These are phyloP conservation scores for Scarus forsteni DNA, from an alignment of 2,797 vertebrate species.

Conservation along the genomic window DNA sequence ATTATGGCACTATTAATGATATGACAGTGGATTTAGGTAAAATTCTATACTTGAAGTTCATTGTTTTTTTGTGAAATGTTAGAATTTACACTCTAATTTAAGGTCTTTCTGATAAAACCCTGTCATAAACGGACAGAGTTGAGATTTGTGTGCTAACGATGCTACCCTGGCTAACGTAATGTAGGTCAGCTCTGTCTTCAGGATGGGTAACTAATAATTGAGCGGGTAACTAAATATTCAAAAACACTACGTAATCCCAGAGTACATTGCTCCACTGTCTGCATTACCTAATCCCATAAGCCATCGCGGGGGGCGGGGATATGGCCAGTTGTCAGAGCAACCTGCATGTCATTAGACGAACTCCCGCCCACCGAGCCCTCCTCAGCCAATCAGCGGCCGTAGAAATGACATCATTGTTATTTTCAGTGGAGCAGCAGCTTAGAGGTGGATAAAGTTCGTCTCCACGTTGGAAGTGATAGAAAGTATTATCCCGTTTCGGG, in stretches of 20 bases:
- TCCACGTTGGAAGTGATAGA: constrained; percentile 93
- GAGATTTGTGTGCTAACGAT: neutral
- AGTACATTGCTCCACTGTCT: constrained; percentile 89
- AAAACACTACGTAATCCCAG: constrained; percentile 98
- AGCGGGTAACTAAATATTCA: constrained; percentile 91
- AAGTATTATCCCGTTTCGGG: constrained; percentile 76
- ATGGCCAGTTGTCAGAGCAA: constrained; percentile 90
- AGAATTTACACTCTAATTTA: no score
- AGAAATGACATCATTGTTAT: constrained; percentile 99
- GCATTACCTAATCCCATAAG: constrained; percentile 98
- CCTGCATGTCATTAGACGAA: constrained; percentile 78
- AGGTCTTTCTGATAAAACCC: no score
- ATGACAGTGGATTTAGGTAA: no score
- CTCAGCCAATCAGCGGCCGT: constrained; percentile 87
- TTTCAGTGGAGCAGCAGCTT: constrained; percentile 93
- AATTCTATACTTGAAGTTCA: no score
- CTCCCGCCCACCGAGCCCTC: constrained; percentile 76
- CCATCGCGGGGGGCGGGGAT: constrained; percentile 89
- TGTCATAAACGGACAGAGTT: neutral
- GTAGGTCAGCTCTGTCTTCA: constrained; percentile 4
- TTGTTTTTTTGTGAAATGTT: no score
- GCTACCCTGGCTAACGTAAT: neutral
- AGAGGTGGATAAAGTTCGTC: constrained; percentile 94
- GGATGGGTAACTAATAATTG: constrained; percentile 65
- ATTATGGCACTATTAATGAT: no score